Conservation (phyloP, 2,797 vertebrate genomes). For the Petrocephalus sullivani region DNA sequence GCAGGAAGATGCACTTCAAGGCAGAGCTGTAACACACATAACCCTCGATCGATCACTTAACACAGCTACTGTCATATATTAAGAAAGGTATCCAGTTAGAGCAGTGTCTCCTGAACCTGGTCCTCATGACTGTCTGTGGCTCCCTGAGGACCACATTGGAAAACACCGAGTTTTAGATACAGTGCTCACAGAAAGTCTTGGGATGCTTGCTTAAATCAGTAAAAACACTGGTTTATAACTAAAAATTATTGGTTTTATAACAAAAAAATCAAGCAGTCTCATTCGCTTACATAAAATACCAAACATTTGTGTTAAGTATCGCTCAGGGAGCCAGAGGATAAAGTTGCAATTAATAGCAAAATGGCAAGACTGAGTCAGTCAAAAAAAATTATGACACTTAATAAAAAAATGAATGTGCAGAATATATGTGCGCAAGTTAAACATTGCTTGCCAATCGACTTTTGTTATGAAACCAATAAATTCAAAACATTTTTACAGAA, state of each 20-base stretch:
- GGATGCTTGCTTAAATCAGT: no score
- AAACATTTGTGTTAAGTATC: background rate
- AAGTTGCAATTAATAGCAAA: background rate
- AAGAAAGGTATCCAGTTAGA: background rate
- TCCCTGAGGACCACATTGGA: no score
- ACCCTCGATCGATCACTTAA: background rate
- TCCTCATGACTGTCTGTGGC: no score
- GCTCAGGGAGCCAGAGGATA: background rate
- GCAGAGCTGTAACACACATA: constrained; percentile 49
- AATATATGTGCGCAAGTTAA: background rate
- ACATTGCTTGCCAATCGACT: background rate
- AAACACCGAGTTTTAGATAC: no score
- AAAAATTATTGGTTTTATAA: no score
- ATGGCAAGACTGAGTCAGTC: background rate
- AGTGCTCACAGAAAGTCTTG: no score
- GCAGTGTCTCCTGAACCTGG: no score
- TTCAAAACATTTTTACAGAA: background rate
- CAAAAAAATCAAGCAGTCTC: background rate
- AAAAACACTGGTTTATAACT: no score
- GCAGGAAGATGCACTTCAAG: constrained; percentile 57
- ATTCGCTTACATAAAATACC: background rate
- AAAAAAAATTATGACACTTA: background rate
- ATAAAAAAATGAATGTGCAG: background rate
- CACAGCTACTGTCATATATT: background rate
- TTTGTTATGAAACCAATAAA: background rate